phyloP scores from a whole-genome alignment of 2,113 vertebrate genomes.

The Calidris pugnax region DNA sequence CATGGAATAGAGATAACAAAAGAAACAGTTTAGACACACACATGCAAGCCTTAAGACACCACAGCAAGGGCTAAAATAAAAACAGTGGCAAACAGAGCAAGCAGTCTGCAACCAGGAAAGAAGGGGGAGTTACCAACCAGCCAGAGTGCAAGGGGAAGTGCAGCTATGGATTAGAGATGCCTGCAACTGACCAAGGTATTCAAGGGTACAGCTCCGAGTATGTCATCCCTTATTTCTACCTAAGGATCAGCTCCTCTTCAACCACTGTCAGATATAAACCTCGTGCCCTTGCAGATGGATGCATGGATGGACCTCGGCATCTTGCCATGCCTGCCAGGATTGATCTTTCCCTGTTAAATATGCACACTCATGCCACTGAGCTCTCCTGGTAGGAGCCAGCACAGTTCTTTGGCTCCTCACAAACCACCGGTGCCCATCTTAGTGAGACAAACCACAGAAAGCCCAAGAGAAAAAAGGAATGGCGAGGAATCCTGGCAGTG shows the following conservation, averaged over 20 bases:
- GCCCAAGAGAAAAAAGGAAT: neutral
- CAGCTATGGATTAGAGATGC: neutral
- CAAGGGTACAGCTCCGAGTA: neutral
- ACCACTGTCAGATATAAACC: neutral
- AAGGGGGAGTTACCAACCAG: neutral
- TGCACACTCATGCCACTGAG: neutral
- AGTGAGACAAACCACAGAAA: neutral
- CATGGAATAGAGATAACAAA: slow-evolving; percentile 66
- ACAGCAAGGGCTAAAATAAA: slow-evolving; percentile 29
- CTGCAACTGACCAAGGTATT: neutral
- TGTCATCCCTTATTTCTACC: neutral
- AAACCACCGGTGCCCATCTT: neutral
- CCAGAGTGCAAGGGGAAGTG: neutral
- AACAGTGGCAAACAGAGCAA: neutral
- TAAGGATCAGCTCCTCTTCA: neutral
- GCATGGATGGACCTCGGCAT: neutral
- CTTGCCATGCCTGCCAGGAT: neutral
- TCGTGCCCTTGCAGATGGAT: neutral
- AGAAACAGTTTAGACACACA: slow-evolving; percentile 36
- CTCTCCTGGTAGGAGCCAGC: neutral
- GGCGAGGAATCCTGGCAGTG: neutral
- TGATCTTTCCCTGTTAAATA: neutral
- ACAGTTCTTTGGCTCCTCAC: neutral
- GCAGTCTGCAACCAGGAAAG: neutral
- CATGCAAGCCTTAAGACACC: neutral